phyloP scores from a whole-genome alignment of 1,140 invertebrate genomes.

The Brachionus rubens region DNA sequence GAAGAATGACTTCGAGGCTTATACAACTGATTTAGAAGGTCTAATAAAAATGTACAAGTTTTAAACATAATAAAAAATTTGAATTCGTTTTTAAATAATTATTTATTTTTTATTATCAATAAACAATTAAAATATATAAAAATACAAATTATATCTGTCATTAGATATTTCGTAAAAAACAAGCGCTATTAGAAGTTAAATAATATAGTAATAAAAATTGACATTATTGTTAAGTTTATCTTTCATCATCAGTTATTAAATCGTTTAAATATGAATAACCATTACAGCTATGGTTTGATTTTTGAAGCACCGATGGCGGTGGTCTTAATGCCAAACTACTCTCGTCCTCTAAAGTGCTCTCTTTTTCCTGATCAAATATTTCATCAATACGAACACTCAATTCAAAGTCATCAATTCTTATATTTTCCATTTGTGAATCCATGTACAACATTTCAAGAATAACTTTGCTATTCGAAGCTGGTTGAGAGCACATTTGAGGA shows the following conservation, averaged over 20 bases:
- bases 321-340: not conserved
- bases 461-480: constrained; percentile 13
- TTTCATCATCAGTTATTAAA: too few relatives aligned
- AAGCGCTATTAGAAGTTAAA: too few relatives aligned
- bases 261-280: too few relatives aligned
- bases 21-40: not conserved
- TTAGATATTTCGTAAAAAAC: too few relatives aligned
- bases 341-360: not conserved
- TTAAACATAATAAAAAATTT: not conserved
- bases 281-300: too few relatives aligned
- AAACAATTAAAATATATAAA: too few relatives aligned
- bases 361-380: constrained; percentile 9
- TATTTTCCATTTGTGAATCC: constrained; percentile 39
- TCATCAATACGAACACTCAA: constrained; percentile 3
- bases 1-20: not conserved
- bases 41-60: constrained; percentile 2
- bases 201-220: too few relatives aligned
- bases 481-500: not conserved
- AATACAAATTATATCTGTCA: too few relatives aligned
- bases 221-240: not conserved
- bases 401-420: not conserved
- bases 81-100: not conserved
- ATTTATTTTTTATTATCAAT: not conserved
- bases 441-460: constrained; percentile 18
- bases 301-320: too few relatives aligned